These are phyloP conservation scores for Chrysaora quinquecirrha DNA, from an alignment of 30 jellyfish, hydroid and myxozoan genomes.

Conservation along the genomic window DNA sequence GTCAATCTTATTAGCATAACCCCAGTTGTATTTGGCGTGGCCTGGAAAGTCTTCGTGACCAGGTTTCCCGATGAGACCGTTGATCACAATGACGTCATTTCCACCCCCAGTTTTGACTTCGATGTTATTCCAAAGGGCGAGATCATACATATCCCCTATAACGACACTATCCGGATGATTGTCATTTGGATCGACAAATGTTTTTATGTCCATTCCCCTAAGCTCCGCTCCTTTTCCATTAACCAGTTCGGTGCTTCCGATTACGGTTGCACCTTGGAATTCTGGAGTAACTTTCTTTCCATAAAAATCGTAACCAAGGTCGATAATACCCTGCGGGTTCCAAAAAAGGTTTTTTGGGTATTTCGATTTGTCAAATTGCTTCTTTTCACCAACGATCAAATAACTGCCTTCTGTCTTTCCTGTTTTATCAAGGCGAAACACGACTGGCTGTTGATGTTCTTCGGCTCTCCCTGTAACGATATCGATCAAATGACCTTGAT, in stretches of 20 bases:
- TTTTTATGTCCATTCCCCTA: background rate
- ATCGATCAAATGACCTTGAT: conserved; percentile 3
- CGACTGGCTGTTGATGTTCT: background rate
- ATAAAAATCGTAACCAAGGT: background rate
- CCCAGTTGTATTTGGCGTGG: background rate
- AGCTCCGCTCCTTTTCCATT: background rate
- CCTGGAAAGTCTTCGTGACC: background rate
- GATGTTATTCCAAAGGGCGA: background rate
- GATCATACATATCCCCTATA: background rate
- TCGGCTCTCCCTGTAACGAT: conserved; percentile 3
- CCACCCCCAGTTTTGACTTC: background rate
- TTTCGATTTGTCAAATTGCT: background rate
- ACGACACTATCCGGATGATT: background rate
- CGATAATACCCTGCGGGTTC: background rate
- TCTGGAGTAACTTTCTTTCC: background rate
- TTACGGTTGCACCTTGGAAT: background rate
- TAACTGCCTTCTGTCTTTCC: background rate
- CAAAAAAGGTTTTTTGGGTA: background rate
- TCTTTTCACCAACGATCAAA: background rate
- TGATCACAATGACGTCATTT: background rate
- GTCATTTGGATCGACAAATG: background rate
- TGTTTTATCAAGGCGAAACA: background rate
- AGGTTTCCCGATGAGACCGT: background rate
- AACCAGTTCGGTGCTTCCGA: background rate
- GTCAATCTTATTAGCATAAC: background rate